These are phyloP conservation scores for Gastrophryne carolinensis DNA, from an alignment of 2,797 vertebrate genomes.

Conservation along the genomic window DNA sequence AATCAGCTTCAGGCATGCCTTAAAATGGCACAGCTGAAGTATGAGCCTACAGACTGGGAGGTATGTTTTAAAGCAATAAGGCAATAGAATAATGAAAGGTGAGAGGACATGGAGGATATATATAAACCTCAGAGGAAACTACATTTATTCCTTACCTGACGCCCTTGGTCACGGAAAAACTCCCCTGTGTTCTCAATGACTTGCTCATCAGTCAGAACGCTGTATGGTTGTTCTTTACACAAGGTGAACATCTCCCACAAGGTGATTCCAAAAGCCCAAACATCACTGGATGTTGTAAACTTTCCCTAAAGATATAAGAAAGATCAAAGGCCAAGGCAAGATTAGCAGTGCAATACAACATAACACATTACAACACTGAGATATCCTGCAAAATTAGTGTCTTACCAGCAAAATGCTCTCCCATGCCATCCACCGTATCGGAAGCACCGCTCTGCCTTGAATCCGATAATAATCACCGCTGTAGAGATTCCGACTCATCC, in stretches of 20 bases:
- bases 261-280: slow-evolving; percentile 63
- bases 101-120: too few species aligned
- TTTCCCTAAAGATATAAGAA: slow-evolving; percentile 59
- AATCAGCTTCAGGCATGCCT: too few species aligned
- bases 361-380: background rate
- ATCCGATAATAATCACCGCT: slow-evolving; percentile 72
- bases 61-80: too few species aligned
- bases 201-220: slow-evolving; percentile 58
- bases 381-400: background rate
- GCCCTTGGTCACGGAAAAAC: slow-evolving; percentile 70
- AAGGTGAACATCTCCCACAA: slow-evolving; percentile 63
- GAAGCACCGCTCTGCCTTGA: slow-evolving; percentile 69
- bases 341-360: background rate
- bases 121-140: too few species aligned
- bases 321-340: background rate
- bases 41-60: too few species aligned
- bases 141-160: slow-evolving; percentile 66
- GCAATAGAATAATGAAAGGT: too few species aligned
- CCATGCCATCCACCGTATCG: slow-evolving; percentile 74
- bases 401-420: slow-evolving; percentile 71
- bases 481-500: slow-evolving; percentile 72
- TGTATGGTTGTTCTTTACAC: slow-evolving; percentile 60
- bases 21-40: too few species aligned
- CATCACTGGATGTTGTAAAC: slow-evolving; percentile 68
- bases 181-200: slow-evolving; percentile 72